Conservation (phyloP, 1,140 invertebrate species). For the Drosophila repleta region DNA sequence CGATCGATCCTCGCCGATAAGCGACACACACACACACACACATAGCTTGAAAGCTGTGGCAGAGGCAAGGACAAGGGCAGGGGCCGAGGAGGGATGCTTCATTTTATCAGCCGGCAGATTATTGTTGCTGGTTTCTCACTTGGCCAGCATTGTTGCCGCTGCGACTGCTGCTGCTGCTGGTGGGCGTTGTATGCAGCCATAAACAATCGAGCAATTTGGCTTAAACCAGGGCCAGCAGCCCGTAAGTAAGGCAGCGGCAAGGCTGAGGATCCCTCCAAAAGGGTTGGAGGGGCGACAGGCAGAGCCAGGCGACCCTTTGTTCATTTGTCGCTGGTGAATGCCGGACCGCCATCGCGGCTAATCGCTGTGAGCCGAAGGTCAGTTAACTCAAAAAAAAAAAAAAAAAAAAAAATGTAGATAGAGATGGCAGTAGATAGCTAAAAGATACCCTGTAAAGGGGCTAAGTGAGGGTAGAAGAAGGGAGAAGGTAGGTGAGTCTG, state of each 20-base stretch:
- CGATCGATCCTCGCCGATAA: conserved; percentile 81
- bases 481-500: no score
- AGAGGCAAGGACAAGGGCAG: neutral
- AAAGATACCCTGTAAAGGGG: no score
- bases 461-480: no score
- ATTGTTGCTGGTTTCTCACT: conserved; percentile 83
- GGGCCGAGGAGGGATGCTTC: conserved; percentile 14
- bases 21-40: conserved; percentile 35
- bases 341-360: conserved; percentile 65
- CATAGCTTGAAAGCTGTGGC: neutral
- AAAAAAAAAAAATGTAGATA: neutral
- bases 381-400: conserved; percentile 64
- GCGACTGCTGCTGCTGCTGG: conserved; percentile 37
- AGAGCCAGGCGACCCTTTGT: conserved; percentile 62
- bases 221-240: conserved; percentile 54
- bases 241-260: neutral
- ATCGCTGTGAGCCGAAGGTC: conserved; percentile 69
- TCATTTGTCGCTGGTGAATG: conserved; percentile 70
- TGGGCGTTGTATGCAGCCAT: conserved; percentile 79
- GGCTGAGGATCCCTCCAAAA: no score
- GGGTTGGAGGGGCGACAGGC: neutral
- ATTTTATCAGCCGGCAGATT: conserved; percentile 78
- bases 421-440: no score
- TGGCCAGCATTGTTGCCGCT: conserved; percentile 36
- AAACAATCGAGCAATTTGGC: conserved; percentile 83